Base-by-base conservation (phyloP, 2,888 invertebrate species). In the Acanthacorydalis orientalis region DNA sequence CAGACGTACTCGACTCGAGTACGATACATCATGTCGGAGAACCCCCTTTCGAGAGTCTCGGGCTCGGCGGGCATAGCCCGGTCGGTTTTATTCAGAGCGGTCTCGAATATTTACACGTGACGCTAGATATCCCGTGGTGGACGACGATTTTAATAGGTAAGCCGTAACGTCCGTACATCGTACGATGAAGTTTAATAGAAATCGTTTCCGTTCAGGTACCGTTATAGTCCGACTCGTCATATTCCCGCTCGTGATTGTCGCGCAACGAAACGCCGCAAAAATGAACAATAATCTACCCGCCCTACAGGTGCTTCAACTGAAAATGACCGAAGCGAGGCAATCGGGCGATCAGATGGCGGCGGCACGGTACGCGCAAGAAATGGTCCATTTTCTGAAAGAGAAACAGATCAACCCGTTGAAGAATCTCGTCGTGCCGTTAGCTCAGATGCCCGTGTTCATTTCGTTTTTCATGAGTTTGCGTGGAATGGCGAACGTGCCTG, bases 111-210 rank as follows among this genome's bases (percentile, higher is more conserved):
- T 55, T 93, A 37, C 96, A 97, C 60, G 74, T 86, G n/a, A 66
- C 72, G 0, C 64, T 75, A 10, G 88, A 83, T 55, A 53, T 96
- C 10, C 96, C 96, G 1, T 97, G 97, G 97, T 97, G 95, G 92
- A 79, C 74, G 35, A 71, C 87, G 10, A 92, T 96, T 55, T 70
- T 81, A 2, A 66, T 83, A 47, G 85, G 81, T 80, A 65, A 57
- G 50, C 55, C 2, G 3, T 23, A 4, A 23, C 6, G 6, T 23
- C 6, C 6, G 43, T 38, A 15, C 35, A 39, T 45, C 46, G 9
- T 8, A 40, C 46, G 48, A 45, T n/a, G 38, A 6, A 23, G 2
- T 23, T 23, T 23, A 23, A 4, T 4, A 2, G 23, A 23, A 6
- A n/a, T n/a, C 6, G 23, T 4, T 47, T 14, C 6, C 43, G 48